Evolutionary conservation across 2,888 invertebrate genomes (phyloP), one percentile per base, ranked within the genome.

Genomic region (Acanthosoma haemorrhoidale): DNA sequence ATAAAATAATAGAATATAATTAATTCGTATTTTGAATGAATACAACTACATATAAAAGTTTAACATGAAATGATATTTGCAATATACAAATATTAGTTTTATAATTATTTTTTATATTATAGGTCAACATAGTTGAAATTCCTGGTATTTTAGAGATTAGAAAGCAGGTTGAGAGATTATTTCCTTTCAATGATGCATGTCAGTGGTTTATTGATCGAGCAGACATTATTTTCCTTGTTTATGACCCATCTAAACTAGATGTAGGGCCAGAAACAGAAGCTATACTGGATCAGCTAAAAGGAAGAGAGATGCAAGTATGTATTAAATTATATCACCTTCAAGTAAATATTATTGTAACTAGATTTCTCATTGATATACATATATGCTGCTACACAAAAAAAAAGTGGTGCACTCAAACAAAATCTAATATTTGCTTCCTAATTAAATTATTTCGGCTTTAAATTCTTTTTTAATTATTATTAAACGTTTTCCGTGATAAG

Each of bases 191-290:
- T 79, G 95, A 96, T 79, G 96, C 94, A 61, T 94, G 94, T 79
- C 94, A 95, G 80, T 96, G 96, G 96, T 96, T 96, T 82, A 95
- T 96, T 78, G 95, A 96, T 81, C 87, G 95, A 73, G 95, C 96
- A 25, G 95, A 96, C 80, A 91, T 96, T 76, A 95, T 96, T 79
- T 94, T 96, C 83, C 85, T 96, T 70, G 91, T 96, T 34, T 96
- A 96, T 80, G 96, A 96, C 82, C 95, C 96, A 72, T 91, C 94
- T 36, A 96, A 96, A 82, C 85, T 96, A 76, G 96, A 96, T 80
- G 94, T 95, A 73, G 96, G 96, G 69, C 92, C 92, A 73, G 95
- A 96, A 82, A 92, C 96, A 69, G 94, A 96, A 83, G 93, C 94
- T 72, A 92, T 96, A 78, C 86, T 96, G 76, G 94, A 95, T 81